phyloP scores from a whole-genome alignment of 1,140 invertebrate genomes.

The Papilio machaon region DNA sequence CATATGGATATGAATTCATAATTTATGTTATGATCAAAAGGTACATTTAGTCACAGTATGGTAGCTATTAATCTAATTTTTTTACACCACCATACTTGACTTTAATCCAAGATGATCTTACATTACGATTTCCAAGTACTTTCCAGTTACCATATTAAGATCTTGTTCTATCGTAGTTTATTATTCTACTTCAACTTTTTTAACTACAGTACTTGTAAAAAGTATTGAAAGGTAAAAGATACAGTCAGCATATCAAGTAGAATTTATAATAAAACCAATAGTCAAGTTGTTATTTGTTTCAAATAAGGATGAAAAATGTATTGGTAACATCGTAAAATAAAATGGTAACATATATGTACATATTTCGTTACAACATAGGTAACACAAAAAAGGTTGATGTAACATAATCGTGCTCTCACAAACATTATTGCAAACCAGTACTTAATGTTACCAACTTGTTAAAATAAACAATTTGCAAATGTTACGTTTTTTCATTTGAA shows the following conservation, averaged over 20 bases:
- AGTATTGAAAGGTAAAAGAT: neutral
- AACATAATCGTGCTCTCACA: neutral
- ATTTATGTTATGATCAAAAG: neutral
- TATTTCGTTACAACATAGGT: too few relatives aligned
- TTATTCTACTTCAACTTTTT: neutral
- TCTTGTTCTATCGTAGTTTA: neutral
- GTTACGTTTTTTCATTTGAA: too few relatives aligned
- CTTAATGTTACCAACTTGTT: too few relatives aligned
- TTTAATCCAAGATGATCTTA: neutral
- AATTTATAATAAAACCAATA: conserved; percentile 4
- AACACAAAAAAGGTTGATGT: neutral
- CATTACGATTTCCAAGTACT: neutral
- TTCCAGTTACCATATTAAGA: conserved; percentile 17
- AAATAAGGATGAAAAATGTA: neutral
- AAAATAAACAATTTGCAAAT: too few relatives aligned
- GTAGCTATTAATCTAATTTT: neutral
- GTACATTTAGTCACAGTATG: neutral
- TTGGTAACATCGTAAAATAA: neutral
- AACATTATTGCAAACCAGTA: too few relatives aligned
- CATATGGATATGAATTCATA: neutral
- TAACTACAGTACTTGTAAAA: neutral
- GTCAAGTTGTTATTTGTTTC: neutral
- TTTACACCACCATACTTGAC: neutral
- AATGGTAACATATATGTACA: neutral
- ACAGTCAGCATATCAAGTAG: neutral